A percentile compares a stretch with the other conserved stretches of the same genome.
Evolutionary conservation across 2,888 invertebrate genomes (phyloP).

Genomic region (Craniophora ligustri): DNA sequence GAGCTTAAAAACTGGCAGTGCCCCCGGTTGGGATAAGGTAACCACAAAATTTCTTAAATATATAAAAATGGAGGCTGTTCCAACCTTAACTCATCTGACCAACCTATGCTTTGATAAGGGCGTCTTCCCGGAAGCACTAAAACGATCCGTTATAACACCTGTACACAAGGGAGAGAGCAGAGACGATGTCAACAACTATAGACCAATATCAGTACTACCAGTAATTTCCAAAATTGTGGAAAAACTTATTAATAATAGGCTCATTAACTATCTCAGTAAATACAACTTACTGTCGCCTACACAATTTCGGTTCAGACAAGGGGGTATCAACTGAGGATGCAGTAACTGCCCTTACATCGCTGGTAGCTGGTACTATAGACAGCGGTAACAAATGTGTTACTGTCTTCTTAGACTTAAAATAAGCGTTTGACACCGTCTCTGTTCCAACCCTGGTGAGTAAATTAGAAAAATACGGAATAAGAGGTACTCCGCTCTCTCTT

Average conservation of each 20-base stretch:
- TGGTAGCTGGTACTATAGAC: no score
- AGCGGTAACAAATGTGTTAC: no score
- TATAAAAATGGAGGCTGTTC: no score
- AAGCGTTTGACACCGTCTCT: background rate
- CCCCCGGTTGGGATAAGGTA: constrained; percentile 1
- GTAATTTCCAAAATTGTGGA: background rate
- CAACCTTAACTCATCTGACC: background rate
- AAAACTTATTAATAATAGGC: background rate
- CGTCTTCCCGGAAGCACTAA: background rate
- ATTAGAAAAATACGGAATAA: background rate
- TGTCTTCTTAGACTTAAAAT: no score
- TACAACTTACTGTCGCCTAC: background rate
- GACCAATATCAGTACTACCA: background rate
- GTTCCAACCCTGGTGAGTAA: background rate
- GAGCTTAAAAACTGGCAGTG: constrained; percentile 1
- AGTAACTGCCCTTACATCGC: no score
- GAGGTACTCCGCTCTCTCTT: background rate
- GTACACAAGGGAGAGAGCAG: constrained; percentile 1
- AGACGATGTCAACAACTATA: background rate
- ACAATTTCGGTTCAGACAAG: background rate
- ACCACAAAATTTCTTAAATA: background rate
- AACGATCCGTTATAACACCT: background rate
- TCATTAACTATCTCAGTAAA: background rate
- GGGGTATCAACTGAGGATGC: no score
- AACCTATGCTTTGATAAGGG: background rate